These are phyloP conservation scores for Perizoma flavofasciatum DNA, from an alignment of 2,888 invertebrate species.

Conservation along the genomic window DNA sequence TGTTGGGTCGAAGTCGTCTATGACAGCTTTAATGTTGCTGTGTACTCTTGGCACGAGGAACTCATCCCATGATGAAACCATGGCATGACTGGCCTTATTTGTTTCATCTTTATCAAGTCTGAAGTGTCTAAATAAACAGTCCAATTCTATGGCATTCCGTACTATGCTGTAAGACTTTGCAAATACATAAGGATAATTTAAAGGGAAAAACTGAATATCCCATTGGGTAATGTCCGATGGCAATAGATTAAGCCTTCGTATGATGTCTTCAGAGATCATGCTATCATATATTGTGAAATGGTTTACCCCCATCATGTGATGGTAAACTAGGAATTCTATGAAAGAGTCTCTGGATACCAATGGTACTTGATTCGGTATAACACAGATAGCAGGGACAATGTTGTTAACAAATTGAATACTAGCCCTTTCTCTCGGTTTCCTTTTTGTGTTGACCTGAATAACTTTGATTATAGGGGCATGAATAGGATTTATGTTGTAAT, in stretches of 20 bases:
- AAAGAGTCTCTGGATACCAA: constrained; percentile 81
- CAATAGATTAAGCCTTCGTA: constrained; percentile 70
- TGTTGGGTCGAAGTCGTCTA: constrained; percentile 79
- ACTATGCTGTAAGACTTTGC: constrained; percentile 76
- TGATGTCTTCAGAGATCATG: constrained; percentile 78
- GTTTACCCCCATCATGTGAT: constrained; percentile 86
- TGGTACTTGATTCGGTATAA: constrained; percentile 83
- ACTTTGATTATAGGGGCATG: constrained; percentile 75
- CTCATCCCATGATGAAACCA: constrained; percentile 86
- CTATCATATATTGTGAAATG: constrained; percentile 87
- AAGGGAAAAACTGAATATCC: constrained; percentile 84
- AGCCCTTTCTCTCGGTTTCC: constrained; percentile 58
- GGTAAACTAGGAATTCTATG: constrained; percentile 87
- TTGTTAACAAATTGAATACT: constrained; percentile 73
- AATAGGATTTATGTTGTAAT: constrained; percentile 75
- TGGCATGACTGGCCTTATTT: constrained; percentile 78
- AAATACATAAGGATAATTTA: constrained; percentile 86
- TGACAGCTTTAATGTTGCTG: constrained; percentile 78
- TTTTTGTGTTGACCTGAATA: constrained; percentile 72
- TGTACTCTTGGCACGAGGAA: constrained; percentile 85
- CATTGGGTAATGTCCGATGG: constrained; percentile 78
- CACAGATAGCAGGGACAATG: constrained; percentile 85
- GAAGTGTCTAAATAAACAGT: constrained; percentile 86
- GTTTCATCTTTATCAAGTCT: constrained; percentile 76
- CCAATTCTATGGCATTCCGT: constrained; percentile 83